Percentiles rank a stretch among this genome's conserved stretches.
phyloP scores from a whole-genome alignment of 2,888 invertebrate species.

The Sericinus montela region DNA sequence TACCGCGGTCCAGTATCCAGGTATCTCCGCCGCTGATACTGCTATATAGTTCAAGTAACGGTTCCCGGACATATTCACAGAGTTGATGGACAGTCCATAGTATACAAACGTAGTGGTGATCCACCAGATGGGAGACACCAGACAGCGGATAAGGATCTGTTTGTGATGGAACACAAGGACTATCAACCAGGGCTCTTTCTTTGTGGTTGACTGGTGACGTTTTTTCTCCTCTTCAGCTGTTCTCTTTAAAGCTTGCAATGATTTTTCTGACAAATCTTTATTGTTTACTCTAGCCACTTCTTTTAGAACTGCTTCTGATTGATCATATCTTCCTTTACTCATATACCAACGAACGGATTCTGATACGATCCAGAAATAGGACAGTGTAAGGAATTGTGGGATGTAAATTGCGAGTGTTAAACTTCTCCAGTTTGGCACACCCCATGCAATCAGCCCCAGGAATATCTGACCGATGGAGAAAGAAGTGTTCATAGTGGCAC shows the following conservation, averaged over 20 bases:
- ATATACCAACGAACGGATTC: constrained; percentile 88
- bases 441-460: constrained; percentile 83
- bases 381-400: constrained; percentile 82
- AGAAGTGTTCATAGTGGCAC: constrained; percentile 83
- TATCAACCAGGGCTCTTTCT: constrained; percentile 27
- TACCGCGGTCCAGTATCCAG: constrained; percentile 81
- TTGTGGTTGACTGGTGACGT: constrained; percentile 13
- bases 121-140: constrained; percentile 79
- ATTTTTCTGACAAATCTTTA: constrained; percentile 44
- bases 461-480: constrained; percentile 85
- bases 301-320: constrained; percentile 81
- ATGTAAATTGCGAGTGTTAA: constrained; percentile 82
- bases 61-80: constrained; percentile 82
- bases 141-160: constrained; percentile 61
- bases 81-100: constrained; percentile 83
- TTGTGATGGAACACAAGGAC: constrained; percentile 55
- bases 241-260: constrained; percentile 34
- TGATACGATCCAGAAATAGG: constrained; percentile 82
- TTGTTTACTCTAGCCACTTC: constrained; percentile 81
- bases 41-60: constrained; percentile 82
- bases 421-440: constrained; percentile 82
- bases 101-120: constrained; percentile 82
- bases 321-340: constrained; percentile 81
- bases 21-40: constrained; percentile 82
- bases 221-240: constrained; percentile 29